These are phyloP conservation scores for Myotis pilosus DNA, from an alignment of 2,797 vertebrate genomes.

Conservation along the genomic window DNA sequence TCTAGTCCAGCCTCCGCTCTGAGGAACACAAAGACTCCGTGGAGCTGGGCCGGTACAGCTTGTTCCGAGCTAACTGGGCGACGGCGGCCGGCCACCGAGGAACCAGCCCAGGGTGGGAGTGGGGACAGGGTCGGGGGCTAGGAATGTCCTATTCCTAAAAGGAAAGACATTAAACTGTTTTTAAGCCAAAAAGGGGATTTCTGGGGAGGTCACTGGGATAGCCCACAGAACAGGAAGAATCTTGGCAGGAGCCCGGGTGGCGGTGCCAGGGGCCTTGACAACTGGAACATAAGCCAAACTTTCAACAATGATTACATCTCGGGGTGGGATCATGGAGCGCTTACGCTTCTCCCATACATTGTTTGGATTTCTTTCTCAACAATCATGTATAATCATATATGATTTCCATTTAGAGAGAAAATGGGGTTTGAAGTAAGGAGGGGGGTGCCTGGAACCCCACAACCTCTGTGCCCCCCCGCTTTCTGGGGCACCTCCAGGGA, in stretches of 20 bases:
- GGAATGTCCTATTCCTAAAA: not conserved
- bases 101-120: not conserved
- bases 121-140: too few relatives aligned
- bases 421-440: not conserved
- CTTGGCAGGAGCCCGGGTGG: not conserved
- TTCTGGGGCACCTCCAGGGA: not conserved
- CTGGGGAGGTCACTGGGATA: not conserved
- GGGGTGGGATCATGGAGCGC: not conserved
- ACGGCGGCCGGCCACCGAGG: not conserved
- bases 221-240: not conserved
- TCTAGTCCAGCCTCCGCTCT: not conserved
- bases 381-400: not conserved
- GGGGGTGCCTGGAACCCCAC: not conserved
- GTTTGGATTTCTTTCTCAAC: slow-evolving; percentile 15
- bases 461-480: not conserved
- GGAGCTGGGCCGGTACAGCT: not conserved
- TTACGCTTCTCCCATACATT: not conserved
- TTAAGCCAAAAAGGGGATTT: not conserved
- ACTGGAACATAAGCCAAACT: not conserved
- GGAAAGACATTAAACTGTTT: not conserved
- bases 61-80: not conserved
- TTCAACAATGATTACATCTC: not conserved
- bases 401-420: not conserved
- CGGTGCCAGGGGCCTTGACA: not conserved
- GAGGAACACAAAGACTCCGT: not conserved